Conservation (phyloP, 2,888 invertebrate species). For the Drosophila buzzatii region DNA sequence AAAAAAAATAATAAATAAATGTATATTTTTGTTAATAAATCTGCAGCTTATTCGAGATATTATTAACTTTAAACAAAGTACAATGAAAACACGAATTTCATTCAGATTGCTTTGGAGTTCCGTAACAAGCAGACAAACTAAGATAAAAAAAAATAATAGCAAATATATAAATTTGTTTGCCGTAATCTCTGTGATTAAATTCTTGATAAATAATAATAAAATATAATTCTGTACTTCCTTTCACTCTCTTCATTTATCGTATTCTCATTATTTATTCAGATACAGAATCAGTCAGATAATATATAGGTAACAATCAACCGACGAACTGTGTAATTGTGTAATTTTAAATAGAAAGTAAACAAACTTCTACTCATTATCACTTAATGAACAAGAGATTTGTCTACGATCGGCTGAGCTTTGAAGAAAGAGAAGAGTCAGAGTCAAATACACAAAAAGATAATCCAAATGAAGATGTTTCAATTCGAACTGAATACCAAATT, state of each 20-base stretch:
- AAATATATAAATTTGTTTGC: not conserved
- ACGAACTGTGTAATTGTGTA: not conserved
- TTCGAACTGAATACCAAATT: constrained; percentile 15
- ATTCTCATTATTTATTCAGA: too few relatives aligned
- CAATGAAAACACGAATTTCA: not conserved
- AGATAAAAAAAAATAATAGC: too few relatives aligned
- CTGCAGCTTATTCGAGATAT: not conserved
- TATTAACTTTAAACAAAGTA: not conserved
- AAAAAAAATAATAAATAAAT: not conserved
- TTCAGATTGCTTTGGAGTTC: not conserved
- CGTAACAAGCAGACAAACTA: not conserved
- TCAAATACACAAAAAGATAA: not conserved
- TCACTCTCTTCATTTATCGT: too few relatives aligned
- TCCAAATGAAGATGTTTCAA: constrained; percentile 11
- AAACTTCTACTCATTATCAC: not conserved
- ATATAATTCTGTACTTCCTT: too few relatives aligned
- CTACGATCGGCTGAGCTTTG: not conserved
- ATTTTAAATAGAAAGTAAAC: not conserved
- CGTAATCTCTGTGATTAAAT: not conserved
- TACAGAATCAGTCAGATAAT: too few relatives aligned
- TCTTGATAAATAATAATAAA: not conserved
- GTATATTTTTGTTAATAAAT: not conserved
- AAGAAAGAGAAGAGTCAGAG: not conserved
- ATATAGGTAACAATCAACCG: not conserved
- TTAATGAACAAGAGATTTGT: not conserved